phyloP scores from a whole-genome alignment of 2,113 vertebrate species.

The Colaptes auratus region DNA sequence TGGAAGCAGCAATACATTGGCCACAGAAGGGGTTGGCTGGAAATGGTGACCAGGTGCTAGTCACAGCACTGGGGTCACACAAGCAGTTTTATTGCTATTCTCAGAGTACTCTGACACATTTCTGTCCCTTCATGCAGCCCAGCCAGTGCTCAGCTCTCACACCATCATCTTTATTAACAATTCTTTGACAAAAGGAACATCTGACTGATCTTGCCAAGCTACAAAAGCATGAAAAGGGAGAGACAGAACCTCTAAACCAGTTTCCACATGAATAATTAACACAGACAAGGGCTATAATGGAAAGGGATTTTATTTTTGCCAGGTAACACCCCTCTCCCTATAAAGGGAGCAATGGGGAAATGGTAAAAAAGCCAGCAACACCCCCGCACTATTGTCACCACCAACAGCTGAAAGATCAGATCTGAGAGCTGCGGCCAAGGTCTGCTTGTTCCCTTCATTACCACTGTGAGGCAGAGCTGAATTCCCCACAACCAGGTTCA shows the following conservation, averaged over 20 bases:
- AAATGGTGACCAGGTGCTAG: neutral
- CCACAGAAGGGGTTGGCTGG: neutral
- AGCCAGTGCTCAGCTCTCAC: neutral
- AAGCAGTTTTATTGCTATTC: slow-evolving; percentile 41
- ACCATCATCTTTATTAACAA: neutral
- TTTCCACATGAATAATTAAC: slow-evolving; percentile 37
- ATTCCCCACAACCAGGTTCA: slow-evolving; percentile 7
- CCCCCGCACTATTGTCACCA: neutral
- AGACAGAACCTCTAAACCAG: neutral
- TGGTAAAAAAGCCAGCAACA: neutral
- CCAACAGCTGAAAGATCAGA: neutral
- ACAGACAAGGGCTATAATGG: slow-evolving; percentile 20
- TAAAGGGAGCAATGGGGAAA: slow-evolving; percentile 13
- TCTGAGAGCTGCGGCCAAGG: neutral
- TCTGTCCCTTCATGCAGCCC: neutral
- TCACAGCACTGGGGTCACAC: neutral
- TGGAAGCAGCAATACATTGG: neutral
- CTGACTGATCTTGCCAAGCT: neutral
- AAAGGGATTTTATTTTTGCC: slow-evolving; percentile 75
- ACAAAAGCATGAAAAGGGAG: neutral
- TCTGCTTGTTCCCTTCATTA: neutral
- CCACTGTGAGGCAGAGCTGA: neutral
- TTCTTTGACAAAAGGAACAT: neutral
- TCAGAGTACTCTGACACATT: neutral
- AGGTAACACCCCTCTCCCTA: slow-evolving; percentile 14